Conservation (phyloP, 2,888 invertebrate species). For the Nephrotoma flavescens region DNA sequence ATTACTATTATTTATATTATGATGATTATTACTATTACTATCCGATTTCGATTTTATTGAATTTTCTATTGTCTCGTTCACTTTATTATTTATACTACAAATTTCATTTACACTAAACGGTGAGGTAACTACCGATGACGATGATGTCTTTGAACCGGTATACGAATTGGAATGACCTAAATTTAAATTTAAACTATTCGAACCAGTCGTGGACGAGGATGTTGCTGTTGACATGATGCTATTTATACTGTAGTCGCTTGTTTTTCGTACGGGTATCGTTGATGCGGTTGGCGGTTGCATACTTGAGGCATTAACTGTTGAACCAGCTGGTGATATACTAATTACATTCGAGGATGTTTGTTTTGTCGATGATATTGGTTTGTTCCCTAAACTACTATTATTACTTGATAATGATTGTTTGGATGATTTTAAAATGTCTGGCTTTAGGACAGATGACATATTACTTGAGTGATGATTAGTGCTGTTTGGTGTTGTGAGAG, state of each 20-base stretch:
- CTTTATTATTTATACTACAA: not conserved
- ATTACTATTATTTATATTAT: not conserved
- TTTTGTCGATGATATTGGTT: not conserved
- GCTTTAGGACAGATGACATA: not conserved
- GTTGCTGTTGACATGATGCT: conserved; percentile 19
- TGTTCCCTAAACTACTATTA: not conserved
- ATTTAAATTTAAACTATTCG: conserved; percentile 5
- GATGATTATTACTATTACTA: not conserved
- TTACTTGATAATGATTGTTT: not conserved
- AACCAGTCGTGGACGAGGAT: conserved; percentile 4
- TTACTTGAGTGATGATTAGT: not conserved
- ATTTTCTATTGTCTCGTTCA: not conserved
- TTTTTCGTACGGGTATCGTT: not conserved
- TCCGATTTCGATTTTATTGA: not conserved
- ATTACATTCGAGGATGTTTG: not conserved
- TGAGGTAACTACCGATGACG: not conserved
- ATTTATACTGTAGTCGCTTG: conserved; percentile 26
- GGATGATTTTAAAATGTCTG: not conserved
- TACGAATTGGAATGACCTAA: not conserved
- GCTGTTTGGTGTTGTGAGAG: not conserved
- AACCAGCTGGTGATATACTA: conserved; percentile 14
- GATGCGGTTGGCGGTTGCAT: conserved; percentile 17
- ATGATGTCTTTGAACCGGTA: not conserved
- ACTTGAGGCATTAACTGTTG: conserved; percentile 20
- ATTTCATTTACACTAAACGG: not conserved